A percentile compares a stretch with the other conserved stretches of the same genome.
phyloP scores from a whole-genome alignment of 1,140 invertebrate species.

The Tetragonula clypearis region DNA sequence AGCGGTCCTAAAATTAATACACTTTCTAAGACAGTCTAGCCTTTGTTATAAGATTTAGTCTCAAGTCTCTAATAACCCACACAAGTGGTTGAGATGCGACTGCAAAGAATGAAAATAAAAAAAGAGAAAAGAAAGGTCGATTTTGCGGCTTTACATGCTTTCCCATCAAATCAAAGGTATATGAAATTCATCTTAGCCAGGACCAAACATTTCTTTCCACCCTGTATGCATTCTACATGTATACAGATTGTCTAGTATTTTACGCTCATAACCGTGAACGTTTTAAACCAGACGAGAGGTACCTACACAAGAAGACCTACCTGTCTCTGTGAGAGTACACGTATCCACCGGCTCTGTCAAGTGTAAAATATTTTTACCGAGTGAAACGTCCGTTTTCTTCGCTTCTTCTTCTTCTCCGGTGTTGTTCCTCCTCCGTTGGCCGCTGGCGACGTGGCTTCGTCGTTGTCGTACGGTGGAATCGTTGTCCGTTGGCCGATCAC shows the following conservation, averaged over 20 bases:
- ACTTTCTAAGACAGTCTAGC: too few species aligned
- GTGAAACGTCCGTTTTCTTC: background rate
- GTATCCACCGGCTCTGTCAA: conserved; percentile 34
- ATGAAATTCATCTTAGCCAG: too few species aligned
- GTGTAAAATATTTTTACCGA: conserved; percentile 61
- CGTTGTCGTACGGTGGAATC: background rate
- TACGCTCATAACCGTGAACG: conserved; percentile 49
- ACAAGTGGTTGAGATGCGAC: too few species aligned
- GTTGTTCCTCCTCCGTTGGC: background rate
- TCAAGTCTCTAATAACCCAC: too few species aligned
- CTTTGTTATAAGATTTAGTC: too few species aligned
- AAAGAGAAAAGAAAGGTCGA: too few species aligned
- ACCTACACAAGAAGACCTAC: conserved; percentile 1
- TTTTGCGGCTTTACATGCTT: too few species aligned
- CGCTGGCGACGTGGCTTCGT: conserved; percentile 6
- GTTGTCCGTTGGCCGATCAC: conserved; percentile 9
- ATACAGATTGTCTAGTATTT: background rate
- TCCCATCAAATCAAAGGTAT: too few species aligned
- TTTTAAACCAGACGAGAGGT: conserved; percentile 51
- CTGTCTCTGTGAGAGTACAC: background rate
- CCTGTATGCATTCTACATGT: background rate
- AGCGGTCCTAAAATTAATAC: too few species aligned
- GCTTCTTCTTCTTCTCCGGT: background rate
- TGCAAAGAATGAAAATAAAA: too few species aligned
- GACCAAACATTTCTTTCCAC: too few species aligned